Evolutionary conservation across 2,113 vertebrate species (phyloP), one percentile per base, ranked within the genome.

Genomic region (Ceyx melanurus): DNA sequence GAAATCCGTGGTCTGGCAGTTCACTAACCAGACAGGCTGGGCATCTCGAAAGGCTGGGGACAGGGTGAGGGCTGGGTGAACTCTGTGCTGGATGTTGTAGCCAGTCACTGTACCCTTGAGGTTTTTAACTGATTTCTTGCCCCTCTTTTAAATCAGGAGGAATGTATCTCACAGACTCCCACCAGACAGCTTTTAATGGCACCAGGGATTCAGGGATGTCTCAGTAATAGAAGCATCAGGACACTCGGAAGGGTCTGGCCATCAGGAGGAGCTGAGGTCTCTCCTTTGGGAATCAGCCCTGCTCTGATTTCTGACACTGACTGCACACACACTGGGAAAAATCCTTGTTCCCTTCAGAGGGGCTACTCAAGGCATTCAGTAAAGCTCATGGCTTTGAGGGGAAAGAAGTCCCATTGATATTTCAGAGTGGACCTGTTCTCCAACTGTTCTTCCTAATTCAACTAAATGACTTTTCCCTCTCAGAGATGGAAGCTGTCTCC

Each of bases 331-430:
- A 23, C 65, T 54, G 56, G 48, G 13, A 25, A 72, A 79, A 67
- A 64, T 6, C 8, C 11, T 83, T 37, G 29, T 5, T 86, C 16
- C 20, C 3, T 35, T 5, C 3, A 1, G 0, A 72, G 6, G 5
- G 15, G 29, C 8, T 60, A 25, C 35, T 68, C 21, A 62, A 50
- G 37, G 11, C 5, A 28, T 80, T 43, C 18, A 40, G 40, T 13
- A 80, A 81, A 6, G 23, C 21, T 72, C 42, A 29, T 20, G 25
- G 6, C 13, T 35, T 4, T 22, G 31, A 29, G 11, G 29, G 21
- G 25, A 61, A 89, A 73, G 12, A 43, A 70, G 11, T 28, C 33
- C 31, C 6, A 2, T 4, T 40, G 23, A 4, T 31, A 9, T 40
- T 33, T 75, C 50, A 82, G 15, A 42, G 19, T 46, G 54, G 37